Conservation (phyloP, 2,797 vertebrate species). For the Lacerta bilineata region DNA sequence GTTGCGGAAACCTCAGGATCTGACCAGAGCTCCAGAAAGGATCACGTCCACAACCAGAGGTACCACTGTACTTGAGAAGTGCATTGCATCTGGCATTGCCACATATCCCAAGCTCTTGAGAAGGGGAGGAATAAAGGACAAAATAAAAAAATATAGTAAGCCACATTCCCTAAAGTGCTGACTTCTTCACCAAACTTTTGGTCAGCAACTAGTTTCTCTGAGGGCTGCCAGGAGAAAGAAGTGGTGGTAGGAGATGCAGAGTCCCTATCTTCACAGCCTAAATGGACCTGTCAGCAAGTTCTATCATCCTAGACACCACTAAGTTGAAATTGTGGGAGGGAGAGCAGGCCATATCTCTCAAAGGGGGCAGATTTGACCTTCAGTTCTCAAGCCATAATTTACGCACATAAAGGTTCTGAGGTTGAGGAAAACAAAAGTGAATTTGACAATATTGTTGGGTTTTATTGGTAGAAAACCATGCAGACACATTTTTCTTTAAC, state of each 20-base stretch:
- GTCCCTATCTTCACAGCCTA: no score
- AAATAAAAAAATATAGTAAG: neutral
- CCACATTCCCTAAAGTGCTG: neutral
- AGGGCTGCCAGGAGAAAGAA: neutral
- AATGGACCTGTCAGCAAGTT: neutral
- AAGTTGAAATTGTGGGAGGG: neutral
- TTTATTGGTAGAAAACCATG: neutral
- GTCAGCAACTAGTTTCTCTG: neutral
- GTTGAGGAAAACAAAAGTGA: neutral
- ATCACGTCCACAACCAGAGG: no score
- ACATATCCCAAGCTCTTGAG: neutral
- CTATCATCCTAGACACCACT: neutral
- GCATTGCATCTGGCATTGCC: no score
- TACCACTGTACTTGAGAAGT: no score
- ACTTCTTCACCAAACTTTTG: neutral
- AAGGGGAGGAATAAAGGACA: neutral
- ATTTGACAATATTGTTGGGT: neutral
- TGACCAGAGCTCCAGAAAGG: no score
- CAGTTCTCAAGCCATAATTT: neutral
- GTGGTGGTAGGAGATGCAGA: neutral
- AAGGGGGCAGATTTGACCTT: neutral
- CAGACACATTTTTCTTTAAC: neutral
- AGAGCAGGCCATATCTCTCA: neutral
- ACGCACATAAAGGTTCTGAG: neutral
- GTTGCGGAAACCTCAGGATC: no score